Evolutionary conservation across 2,797 vertebrate genomes (phyloP).

Genomic region (Furcifer pardalis): DNA sequence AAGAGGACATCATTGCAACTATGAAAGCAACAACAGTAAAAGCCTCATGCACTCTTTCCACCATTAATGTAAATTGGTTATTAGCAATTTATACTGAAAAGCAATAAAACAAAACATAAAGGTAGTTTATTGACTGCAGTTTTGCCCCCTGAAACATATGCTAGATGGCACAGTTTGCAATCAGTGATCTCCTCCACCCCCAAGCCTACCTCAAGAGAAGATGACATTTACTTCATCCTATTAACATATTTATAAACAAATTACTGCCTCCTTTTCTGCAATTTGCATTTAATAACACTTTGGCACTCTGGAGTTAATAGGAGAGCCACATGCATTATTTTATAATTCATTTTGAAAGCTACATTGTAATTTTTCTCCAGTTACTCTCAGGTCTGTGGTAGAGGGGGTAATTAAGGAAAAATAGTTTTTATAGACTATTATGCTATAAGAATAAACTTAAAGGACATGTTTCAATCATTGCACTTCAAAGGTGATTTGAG

Average conservation of each 20-base stretch:
- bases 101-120: conserved; percentile 71
- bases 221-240: conserved; percentile 66
- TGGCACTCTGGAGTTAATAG: conserved; percentile 63
- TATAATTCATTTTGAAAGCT: conserved; percentile 61
- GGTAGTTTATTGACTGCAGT: conserved; percentile 73
- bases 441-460: conserved; percentile 46
- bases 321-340: conserved; percentile 50
- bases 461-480: conserved; percentile 48
- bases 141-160: conserved; percentile 66
- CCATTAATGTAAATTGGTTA: conserved; percentile 76
- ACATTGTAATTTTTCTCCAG: conserved; percentile 57
- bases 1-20: conserved; percentile 56
- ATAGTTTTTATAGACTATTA: conserved; percentile 53
- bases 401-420: conserved; percentile 71
- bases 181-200: conserved; percentile 40
- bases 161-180: conserved; percentile 62
- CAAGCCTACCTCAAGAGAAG: conserved; percentile 9
- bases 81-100: conserved; percentile 75
- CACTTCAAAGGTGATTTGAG: conserved; percentile 33
- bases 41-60: conserved; percentile 58
- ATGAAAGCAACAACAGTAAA: conserved; percentile 57
- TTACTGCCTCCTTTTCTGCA: conserved; percentile 62
- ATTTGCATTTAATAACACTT: conserved; percentile 75
- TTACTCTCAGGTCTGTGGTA: conserved; percentile 57
- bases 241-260: conserved; percentile 77